phyloP scores from a whole-genome alignment of 2,113 vertebrate species.

The Psophia crepitans region DNA sequence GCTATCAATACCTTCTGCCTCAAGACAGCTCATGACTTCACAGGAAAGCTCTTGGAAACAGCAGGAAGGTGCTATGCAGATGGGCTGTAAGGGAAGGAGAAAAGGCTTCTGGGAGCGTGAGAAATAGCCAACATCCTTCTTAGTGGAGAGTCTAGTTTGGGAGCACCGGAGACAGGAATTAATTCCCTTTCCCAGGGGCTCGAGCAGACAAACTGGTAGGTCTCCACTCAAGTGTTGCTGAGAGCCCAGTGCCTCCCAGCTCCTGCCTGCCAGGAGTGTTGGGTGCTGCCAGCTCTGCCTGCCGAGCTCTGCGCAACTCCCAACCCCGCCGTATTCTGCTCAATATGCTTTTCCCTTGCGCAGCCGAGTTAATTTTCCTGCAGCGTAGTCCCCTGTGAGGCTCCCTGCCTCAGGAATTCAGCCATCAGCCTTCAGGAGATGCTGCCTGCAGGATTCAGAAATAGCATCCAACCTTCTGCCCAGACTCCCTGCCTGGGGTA shows the following conservation, averaged over 20 bases:
- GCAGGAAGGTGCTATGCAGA: neutral
- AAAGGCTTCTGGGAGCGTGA: neutral
- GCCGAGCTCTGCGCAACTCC: neutral
- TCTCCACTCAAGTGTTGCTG: neutral
- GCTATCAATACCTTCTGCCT: neutral
- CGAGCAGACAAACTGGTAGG: neutral
- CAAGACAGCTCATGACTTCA: neutral
- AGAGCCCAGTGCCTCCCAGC: neutral
- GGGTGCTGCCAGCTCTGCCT: neutral
- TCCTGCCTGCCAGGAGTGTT: accelerated
- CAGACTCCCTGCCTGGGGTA: neutral
- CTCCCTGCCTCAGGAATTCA: neutral
- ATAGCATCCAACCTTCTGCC: neutral
- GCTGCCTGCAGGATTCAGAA: neutral
- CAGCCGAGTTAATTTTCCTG: neutral
- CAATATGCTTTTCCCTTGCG: neutral
- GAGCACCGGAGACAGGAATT: neutral
- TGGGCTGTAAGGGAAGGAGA: neutral
- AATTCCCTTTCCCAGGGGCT: neutral
- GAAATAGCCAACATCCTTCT: neutral
- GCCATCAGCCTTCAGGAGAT: neutral
- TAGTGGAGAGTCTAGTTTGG: neutral
- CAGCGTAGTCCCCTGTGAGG: neutral
- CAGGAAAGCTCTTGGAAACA: neutral
- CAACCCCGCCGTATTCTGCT: neutral